A percentile compares a stretch with the other conserved stretches of the same genome.
Conservation (phyloP, 2,113 vertebrate species). For the Brachyhypopomus gauderio region DNA sequence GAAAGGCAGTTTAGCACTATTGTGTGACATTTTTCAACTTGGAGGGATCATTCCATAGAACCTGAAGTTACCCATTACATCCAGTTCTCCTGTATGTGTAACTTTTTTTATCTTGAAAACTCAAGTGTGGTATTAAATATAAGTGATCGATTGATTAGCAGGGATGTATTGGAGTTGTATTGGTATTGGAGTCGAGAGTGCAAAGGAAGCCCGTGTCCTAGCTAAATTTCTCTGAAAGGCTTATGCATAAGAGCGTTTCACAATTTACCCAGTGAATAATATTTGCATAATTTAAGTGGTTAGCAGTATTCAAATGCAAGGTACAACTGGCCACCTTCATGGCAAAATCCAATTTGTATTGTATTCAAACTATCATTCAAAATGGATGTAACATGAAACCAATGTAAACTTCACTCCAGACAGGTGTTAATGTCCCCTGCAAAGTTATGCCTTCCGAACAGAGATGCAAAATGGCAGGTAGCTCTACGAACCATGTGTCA, state of each 20-base stretch:
- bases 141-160: background rate
- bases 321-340: slow-evolving; percentile 57
- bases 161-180: no score
- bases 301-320: slow-evolving; percentile 56
- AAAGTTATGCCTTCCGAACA: background rate
- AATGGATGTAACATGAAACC: slow-evolving; percentile 46
- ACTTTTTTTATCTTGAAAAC: background rate
- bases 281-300: slow-evolving; percentile 55
- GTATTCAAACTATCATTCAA: slow-evolving; percentile 57
- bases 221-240: background rate
- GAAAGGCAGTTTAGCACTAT: background rate
- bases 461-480: slow-evolving; percentile 9
- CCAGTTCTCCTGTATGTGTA: background rate
- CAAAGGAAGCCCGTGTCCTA: background rate
- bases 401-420: slow-evolving; percentile 38
- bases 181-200: background rate
- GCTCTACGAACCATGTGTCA: background rate
- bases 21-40: background rate
- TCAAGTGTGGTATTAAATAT: background rate
- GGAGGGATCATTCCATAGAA: background rate
- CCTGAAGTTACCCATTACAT: background rate
- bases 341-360: slow-evolving; percentile 52
- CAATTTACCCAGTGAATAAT: slow-evolving; percentile 36
- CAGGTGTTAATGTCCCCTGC: slow-evolving; percentile 39
- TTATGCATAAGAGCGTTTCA: slow-evolving; percentile 24